Evolutionary conservation across 2,113 vertebrate genomes (phyloP).

Genomic region (Sakesphorus luctuosus): DNA sequence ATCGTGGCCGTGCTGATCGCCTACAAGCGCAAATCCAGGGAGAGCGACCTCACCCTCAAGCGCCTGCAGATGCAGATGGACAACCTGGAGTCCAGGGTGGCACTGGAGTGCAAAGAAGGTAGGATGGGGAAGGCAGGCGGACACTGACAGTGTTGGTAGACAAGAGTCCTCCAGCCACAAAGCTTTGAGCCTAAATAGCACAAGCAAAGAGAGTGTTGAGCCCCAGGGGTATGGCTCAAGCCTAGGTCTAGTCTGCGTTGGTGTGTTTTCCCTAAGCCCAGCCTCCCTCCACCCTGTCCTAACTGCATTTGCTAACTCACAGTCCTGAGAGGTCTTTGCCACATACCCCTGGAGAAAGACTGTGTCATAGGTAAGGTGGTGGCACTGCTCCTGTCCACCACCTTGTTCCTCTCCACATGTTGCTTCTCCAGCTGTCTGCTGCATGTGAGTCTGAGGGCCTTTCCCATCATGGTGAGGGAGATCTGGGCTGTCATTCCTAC

Average conservation of each 20-base stretch:
- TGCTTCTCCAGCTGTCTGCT: not conserved
- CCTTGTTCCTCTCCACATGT: not conserved
- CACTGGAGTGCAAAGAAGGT: conserved; percentile 99
- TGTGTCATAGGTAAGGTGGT: not conserved
- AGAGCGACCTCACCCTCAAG: conserved; percentile 96
- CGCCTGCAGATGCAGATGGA: conserved; percentile 99
- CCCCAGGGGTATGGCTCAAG: not conserved
- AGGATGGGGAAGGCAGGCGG: not conserved
- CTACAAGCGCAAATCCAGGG: conserved; percentile 96
- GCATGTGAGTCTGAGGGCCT: rapidly evolving
- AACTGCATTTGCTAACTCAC: not conserved
- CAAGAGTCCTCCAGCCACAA: not conserved
- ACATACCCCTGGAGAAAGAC: rapidly evolving
- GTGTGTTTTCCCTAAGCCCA: not conserved
- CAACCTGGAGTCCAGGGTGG: conserved; percentile 98
- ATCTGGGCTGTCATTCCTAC: not conserved
- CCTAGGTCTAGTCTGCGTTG: not conserved
- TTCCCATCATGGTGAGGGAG: not conserved
- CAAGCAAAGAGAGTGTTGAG: not conserved
- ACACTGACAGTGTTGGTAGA: too few species aligned
- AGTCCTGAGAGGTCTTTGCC: not conserved
- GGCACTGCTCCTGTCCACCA: not conserved
- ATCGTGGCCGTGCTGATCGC: conserved; percentile 96
- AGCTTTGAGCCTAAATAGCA: not conserved
- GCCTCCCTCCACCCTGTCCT: not conserved